These are phyloP conservation scores for Acleris holmiana DNA, from an alignment of 2,888 invertebrate genomes.

Conservation along the genomic window DNA sequence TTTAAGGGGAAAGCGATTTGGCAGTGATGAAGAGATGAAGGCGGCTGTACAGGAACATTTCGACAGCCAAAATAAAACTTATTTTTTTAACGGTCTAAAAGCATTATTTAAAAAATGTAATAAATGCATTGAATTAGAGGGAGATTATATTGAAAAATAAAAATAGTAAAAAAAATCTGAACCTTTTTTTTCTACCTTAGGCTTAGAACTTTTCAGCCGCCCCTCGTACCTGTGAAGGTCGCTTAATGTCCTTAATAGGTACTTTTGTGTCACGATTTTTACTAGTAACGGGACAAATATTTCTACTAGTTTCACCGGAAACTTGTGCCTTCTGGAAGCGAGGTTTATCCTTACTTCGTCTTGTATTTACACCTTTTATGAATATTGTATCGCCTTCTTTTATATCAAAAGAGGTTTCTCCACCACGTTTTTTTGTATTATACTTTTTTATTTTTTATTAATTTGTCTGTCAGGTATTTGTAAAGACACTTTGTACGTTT, in stretches of 20 bases:
- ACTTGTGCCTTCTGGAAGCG: conserved; percentile 42
- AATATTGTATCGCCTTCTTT: conserved; percentile 39
- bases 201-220: too few species aligned
- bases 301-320: conserved; percentile 34
- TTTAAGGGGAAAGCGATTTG: too few species aligned
- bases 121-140: too few species aligned
- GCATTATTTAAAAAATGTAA: too few species aligned
- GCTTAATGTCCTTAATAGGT: conserved; percentile 35
- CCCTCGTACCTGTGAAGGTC: conserved; percentile 36
- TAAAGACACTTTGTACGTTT: conserved; percentile 38
- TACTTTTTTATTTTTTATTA: conserved; percentile 29
- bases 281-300: conserved; percentile 37
- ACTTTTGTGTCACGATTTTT: conserved; percentile 34
- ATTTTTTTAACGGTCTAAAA: too few species aligned
- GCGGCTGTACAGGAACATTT: too few species aligned
- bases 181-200: too few species aligned
- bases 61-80: too few species aligned
- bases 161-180: too few species aligned
- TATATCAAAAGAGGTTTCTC: conserved; percentile 27
- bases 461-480: conserved; percentile 27
- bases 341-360: conserved; percentile 42
- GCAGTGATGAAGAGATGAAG: too few species aligned
- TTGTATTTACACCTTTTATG: conserved; percentile 41
- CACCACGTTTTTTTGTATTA: conserved; percentile 39
- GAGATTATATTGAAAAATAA: too few species aligned